Conservation (phyloP, 2,888 invertebrate species). For the Lamellibrachia satsuma region DNA sequence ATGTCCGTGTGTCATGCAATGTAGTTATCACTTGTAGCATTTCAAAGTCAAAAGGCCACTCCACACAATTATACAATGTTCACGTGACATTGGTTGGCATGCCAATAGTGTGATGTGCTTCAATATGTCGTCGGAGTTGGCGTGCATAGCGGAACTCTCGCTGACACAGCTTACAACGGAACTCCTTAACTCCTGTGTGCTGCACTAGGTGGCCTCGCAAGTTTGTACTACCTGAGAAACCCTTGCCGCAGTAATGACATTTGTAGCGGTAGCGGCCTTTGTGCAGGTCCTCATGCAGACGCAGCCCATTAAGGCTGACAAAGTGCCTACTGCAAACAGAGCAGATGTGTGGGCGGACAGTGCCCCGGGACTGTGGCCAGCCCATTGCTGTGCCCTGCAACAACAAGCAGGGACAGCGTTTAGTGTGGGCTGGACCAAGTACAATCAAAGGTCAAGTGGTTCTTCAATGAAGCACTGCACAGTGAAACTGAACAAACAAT, state of each 20-base stretch:
- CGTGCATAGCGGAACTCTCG: not conserved
- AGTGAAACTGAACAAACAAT: not conserved
- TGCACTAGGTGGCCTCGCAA: conserved; percentile 14
- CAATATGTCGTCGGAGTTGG: not conserved
- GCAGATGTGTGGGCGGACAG: not conserved
- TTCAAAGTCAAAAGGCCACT: too few species aligned
- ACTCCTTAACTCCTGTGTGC: not conserved
- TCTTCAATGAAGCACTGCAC: not conserved
- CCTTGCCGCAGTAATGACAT: conserved; percentile 8
- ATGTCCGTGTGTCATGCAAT: not conserved
- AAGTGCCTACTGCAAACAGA: conserved; percentile 9
- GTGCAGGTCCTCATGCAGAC: not conserved
- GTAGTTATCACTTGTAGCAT: too few species aligned
- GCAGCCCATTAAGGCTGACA: not conserved
- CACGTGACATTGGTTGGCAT: not conserved
- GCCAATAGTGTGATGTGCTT: not conserved
- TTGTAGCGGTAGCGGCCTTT: conserved; percentile 17
- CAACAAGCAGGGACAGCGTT: conserved; percentile 5
- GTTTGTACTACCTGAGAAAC: not conserved
- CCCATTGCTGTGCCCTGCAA: not conserved
- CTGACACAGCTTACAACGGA: not conserved
- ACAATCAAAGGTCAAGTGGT: not conserved
- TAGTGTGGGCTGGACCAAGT: not conserved
- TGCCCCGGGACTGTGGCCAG: not conserved
- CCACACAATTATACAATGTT: not conserved